Base-by-base conservation (phyloP, 1,140 invertebrate species). In the Macrocentrus cingulum region DNA sequence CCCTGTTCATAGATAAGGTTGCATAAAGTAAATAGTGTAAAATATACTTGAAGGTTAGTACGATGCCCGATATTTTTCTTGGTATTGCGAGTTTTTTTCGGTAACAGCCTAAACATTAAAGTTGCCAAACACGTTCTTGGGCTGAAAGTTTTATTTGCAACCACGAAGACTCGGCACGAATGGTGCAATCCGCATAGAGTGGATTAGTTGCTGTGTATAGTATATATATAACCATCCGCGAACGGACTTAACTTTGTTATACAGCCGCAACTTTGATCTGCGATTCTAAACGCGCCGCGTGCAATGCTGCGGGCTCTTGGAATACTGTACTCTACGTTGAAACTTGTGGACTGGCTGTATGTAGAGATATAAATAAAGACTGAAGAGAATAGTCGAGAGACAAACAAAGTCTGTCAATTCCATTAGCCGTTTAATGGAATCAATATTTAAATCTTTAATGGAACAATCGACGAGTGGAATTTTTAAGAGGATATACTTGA, bases 371-470 rank as follows among this genome's bases (percentile, higher is more conserved):
- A n/a, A 11, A 39, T 39, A 8, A 19, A 37, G 22, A 42, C 45
- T 18, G 32, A 39, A 29, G 25, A 5, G 36, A 39, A 39, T 3
- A 15, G 13, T n/a, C n/a, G 36, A 11, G 11, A 39, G 15, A n/a
- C 8, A 39, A 39, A 39, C 8, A 39, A 13, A 15, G 8, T 54
- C 37, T 52, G 44, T 39, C 22, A 57, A 69, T 65, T 65, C 70
- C 65, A 72, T 72, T 72, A 51, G 37, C n/a, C 57, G 58, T 51
- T 61, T 57, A 56, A 42, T 57, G 44, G 59, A 65, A 72, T 74
- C 69, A 72, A 74, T 74, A 74, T 74, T 74, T 72, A 72, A 74
- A 74, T 71, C 63, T 58, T 61, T 63, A 59, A 66, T 68, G 59
- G 62, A 59, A 63, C 52, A 54, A 62, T 39, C 48, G 8, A 29